These are phyloP conservation scores for Sycophila sp. DNA, from an alignment of 1,140 invertebrate genomes.

Conservation along the genomic window DNA sequence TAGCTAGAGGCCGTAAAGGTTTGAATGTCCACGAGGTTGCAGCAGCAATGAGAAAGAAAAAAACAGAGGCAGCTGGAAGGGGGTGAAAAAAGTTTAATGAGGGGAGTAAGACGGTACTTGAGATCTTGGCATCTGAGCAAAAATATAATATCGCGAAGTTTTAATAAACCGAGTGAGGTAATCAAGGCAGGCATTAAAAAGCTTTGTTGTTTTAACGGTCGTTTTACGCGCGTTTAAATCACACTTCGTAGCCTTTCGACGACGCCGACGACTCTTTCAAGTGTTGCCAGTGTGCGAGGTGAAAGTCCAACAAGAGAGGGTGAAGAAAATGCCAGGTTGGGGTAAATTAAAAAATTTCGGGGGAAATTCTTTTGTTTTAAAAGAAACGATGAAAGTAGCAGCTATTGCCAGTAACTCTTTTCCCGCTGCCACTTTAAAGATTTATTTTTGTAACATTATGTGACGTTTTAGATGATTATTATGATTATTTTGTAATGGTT, in stretches of 20 bases:
- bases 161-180: constrained; percentile 66
- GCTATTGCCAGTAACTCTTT: no score
- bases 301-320: constrained; percentile 25
- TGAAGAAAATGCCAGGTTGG: constrained; percentile 2
- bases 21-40: neutral
- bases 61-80: constrained; percentile 33
- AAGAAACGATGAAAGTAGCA: neutral
- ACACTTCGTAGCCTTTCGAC: constrained; percentile 50
- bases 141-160: constrained; percentile 61
- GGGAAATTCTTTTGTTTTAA: neutral
- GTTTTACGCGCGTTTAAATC: constrained; percentile 66
- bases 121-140: constrained; percentile 28
- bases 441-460: no score
- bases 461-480: no score
- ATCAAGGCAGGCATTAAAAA: constrained; percentile 64
- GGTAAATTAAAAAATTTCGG: no score
- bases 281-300: constrained; percentile 29
- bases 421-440: no score
- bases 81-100: constrained; percentile 29
- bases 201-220: constrained; percentile 66
- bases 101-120: constrained; percentile 17
- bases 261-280: neutral
- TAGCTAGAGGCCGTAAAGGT: constrained; percentile 16
- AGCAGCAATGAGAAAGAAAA: constrained; percentile 28
- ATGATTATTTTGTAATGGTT: no score